A percentile compares a stretch with the other conserved stretches of the same genome.
Conservation (phyloP, 2,888 invertebrate genomes). For the Leptopilina drosophilae region DNA sequence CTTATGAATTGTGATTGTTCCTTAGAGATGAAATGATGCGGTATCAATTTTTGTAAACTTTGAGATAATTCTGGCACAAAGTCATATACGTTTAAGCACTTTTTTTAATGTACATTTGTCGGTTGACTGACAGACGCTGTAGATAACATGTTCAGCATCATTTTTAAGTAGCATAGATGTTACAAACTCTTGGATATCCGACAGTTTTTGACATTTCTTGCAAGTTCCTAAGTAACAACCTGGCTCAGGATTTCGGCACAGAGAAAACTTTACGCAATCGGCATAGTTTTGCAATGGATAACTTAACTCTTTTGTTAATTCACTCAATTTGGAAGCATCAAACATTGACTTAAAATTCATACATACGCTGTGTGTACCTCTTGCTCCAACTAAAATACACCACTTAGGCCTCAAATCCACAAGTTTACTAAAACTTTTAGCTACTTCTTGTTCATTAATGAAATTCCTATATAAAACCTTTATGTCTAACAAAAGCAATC, state of each 20-base stretch:
- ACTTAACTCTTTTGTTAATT: not conserved
- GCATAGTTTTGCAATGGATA: constrained; percentile 16
- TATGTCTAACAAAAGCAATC: constrained; percentile 35
- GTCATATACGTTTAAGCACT: constrained; percentile 33
- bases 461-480: not conserved
- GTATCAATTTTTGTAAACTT: constrained; percentile 35
- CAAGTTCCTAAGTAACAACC: constrained; percentile 36
- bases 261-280: not conserved
- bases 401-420: not conserved
- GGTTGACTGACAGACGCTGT: constrained; percentile 41
- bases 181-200: constrained; percentile 35
- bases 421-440: too few relatives aligned
- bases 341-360: constrained; percentile 45
- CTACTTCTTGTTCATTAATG: constrained; percentile 14
- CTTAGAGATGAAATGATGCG: constrained; percentile 44
- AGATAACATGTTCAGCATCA: constrained; percentile 21
- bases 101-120: constrained; percentile 39
- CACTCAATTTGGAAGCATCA: constrained; percentile 10
- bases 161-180: not conserved
- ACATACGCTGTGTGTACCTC: constrained; percentile 41
- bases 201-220: constrained; percentile 18
- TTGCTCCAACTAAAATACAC: constrained; percentile 40
- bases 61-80: constrained; percentile 13
- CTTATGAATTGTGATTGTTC: constrained; percentile 29
- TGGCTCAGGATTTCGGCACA: not conserved